phyloP scores from a whole-genome alignment of 2,888 invertebrate species.

The Cephalotes varians region DNA sequence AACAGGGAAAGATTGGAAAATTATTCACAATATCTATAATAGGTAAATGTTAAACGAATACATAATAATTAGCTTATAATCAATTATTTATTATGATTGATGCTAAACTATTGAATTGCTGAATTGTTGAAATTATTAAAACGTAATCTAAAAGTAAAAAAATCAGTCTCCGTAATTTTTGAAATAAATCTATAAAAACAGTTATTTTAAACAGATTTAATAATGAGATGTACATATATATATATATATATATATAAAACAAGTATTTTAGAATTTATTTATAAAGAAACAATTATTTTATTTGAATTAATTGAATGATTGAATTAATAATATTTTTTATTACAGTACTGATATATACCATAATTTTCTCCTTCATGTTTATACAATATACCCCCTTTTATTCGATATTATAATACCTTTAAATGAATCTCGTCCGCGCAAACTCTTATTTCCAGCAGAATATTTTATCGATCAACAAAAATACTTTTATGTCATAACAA shows the following conservation, averaged over 20 bases:
- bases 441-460: background rate
- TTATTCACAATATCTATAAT: background rate
- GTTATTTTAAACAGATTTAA: too few relatives aligned
- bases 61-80: background rate
- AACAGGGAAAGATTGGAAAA: background rate
- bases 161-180: background rate
- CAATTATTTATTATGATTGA: background rate
- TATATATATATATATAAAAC: too few relatives aligned
- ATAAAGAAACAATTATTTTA: too few relatives aligned
- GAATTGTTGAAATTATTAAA: background rate
- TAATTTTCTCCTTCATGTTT: background rate
- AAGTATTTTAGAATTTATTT: too few relatives aligned
- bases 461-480: slow-evolving; percentile 16
- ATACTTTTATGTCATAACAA: background rate
- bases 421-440: slow-evolving; percentile 9
- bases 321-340: background rate
- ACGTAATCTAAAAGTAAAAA: background rate
- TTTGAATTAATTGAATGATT: background rate
- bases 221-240: too few relatives aligned
- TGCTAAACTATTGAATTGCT: background rate
- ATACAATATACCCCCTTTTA: background rate
- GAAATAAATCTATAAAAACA: too few relatives aligned
- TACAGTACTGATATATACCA: background rate
- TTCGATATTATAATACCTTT: slow-evolving; percentile 9
- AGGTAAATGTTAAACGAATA: slow-evolving; percentile 1